Percentiles rank a stretch among this genome's conserved stretches.
phyloP scores from a whole-genome alignment of 2,797 vertebrate species.

The Gorsachius magnificus region DNA sequence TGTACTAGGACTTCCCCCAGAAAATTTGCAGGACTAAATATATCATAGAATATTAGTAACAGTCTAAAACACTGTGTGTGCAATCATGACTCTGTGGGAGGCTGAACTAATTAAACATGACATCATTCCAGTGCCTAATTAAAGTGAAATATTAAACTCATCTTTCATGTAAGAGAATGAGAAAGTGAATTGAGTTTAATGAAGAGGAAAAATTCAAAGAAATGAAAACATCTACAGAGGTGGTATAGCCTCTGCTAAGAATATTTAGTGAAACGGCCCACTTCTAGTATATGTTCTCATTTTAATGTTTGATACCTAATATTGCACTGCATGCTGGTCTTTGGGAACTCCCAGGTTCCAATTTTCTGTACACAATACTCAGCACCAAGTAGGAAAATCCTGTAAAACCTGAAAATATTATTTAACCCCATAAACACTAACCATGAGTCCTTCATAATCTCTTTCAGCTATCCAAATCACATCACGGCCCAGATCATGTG shows the following conservation, averaged over 20 bases:
- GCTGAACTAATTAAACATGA: conserved; percentile 24
- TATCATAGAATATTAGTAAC: neutral
- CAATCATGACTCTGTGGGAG: neutral
- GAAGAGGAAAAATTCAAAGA: neutral
- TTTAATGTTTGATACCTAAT: neutral
- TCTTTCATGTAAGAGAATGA: neutral
- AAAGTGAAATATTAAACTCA: conserved; percentile 38
- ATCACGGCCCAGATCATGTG: neutral
- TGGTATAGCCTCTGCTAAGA: neutral
- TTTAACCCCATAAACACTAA: neutral
- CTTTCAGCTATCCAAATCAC: neutral
- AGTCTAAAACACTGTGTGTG: neutral
- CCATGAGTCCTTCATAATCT: neutral
- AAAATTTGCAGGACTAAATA: neutral
- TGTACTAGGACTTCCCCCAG: neutral
- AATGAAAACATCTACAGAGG: neutral
- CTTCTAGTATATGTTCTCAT: neutral
- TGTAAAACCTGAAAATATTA: neutral
- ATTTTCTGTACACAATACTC: neutral
- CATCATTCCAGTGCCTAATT: conserved; percentile 6
- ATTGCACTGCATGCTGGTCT: neutral
- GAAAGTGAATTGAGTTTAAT: neutral
- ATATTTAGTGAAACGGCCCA: neutral
- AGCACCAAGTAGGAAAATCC: neutral
- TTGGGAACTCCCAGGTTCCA: neutral